phyloP scores from a whole-genome alignment of 2,888 invertebrate genomes.

The Ochropacha duplaris region DNA sequence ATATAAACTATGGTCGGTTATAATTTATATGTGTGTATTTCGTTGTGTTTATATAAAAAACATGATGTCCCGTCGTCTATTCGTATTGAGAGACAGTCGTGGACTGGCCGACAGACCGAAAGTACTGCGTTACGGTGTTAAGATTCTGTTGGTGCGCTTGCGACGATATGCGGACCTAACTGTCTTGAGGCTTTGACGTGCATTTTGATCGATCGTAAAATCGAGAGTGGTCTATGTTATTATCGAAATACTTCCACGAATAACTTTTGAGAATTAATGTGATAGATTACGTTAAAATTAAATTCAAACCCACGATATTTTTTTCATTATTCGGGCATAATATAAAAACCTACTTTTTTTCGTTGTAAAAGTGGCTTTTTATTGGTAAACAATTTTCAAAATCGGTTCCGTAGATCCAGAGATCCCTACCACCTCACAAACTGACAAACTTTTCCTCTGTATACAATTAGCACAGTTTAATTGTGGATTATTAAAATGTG shows the following conservation, averaged over 20 bases:
- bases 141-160: slow-evolving; percentile 67
- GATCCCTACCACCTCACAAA: too few relatives aligned
- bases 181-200: slow-evolving; percentile 71
- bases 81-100: slow-evolving; percentile 69
- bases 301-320: too few relatives aligned
- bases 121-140: slow-evolving; percentile 53
- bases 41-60: slow-evolving; percentile 31
- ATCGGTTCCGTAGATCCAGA: too few relatives aligned
- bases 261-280: not conserved
- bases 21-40: slow-evolving; percentile 34
- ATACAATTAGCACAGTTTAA: too few relatives aligned
- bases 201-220: slow-evolving; percentile 69
- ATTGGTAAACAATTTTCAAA: too few relatives aligned
- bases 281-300: too few relatives aligned
- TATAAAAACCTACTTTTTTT: too few relatives aligned
- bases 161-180: slow-evolving; percentile 66
- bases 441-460: too few relatives aligned
- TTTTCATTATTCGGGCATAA: too few relatives aligned
- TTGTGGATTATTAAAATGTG: too few relatives aligned
- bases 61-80: slow-evolving; percentile 73
- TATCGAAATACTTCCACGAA: slow-evolving; percentile 11
- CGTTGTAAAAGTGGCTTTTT: too few relatives aligned
- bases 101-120: slow-evolving; percentile 72
- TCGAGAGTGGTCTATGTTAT: slow-evolving; percentile 62
- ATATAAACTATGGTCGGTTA: slow-evolving; percentile 42